Evolutionary conservation across 2,113 vertebrate species (phyloP).

Genomic region (Gavialis gangeticus): DNA sequence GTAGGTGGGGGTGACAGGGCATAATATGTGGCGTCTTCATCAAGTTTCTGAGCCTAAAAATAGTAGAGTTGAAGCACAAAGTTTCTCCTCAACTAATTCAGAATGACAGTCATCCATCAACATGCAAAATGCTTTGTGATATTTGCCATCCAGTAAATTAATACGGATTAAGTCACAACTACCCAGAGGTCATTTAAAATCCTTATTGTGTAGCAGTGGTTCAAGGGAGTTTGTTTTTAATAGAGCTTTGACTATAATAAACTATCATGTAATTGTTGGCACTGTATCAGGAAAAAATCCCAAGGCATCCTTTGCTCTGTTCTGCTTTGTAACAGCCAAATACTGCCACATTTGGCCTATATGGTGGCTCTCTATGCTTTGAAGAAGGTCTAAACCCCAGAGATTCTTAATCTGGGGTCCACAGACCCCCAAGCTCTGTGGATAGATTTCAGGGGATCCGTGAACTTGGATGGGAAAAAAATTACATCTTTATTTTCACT

Average conservation of each 20-base stretch:
- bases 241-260: not conserved
- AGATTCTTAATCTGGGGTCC: too few relatives aligned
- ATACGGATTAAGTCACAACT: not conserved
- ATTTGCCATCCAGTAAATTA: not conserved
- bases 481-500: too few relatives aligned
- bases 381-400: not conserved
- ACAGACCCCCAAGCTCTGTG: too few relatives aligned
- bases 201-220: not conserved
- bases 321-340: accelerated
- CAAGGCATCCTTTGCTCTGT: accelerated
- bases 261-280: not conserved
- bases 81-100: too few relatives aligned
- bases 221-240: not conserved
- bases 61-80: accelerated
- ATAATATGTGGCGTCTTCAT: not conserved
- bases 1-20: not conserved
- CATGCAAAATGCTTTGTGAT: accelerated
- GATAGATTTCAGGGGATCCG: too few relatives aligned
- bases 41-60: not conserved
- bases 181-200: not conserved
- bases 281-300: not conserved
- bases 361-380: not conserved
- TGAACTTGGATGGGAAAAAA: too few relatives aligned
- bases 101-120: not conserved
- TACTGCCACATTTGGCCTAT: accelerated